Evolutionary conservation across 2,113 vertebrate species (phyloP), one percentile per base, ranked within the genome.

Genomic region (Cottus gobio): DNA sequence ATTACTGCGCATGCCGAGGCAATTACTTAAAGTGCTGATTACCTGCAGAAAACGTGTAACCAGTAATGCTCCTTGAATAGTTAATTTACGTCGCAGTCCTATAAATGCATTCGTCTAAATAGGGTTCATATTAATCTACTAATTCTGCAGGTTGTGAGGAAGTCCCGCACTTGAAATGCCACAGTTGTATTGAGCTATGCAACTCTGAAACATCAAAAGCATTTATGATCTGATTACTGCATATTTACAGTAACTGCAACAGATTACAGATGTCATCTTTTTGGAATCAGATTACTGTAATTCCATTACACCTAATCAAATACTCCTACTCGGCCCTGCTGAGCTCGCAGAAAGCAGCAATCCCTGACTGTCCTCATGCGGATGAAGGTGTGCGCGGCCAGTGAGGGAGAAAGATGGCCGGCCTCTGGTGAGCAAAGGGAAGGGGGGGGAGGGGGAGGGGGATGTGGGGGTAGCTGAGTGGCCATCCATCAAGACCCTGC

Each of bases 231-330:
- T 80, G 75, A 91, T 93, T 89, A 84, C 85, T 58, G 70, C 80
- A 80, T 91, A 91, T 91, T 93, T 92, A 93, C 92, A 93, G 91
- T 91, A 87, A 92, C 85, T 89, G 71, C 89, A 89, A 91, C 84
- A 86, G 88, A 93, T 93, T 93, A 92, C 85, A 89, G 80, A 90
- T 90, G 86, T 84, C 83, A 79, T 91, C 80, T 86, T 91, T 91
- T 90, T 85, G 76, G 81, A 93, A 91, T 91, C 82, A 76, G 77
- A 93, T 93, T 89, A 91, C 80, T 76, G 31, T 90, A 91, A 93
- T 91, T 90, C 75, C 75, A 90, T 93, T 93, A 91, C 83, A 80
- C 44, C 52, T 89, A 92, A 93, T 93, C 87, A 87, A 89, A 92
- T 90, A 83, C 77, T 89, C 39, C 58, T 84, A 67, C 77, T 61